Percentiles rank a stretch among this genome's conserved stretches.
These are phyloP conservation scores for Nannoperca obscura DNA, from an alignment of 2,797 vertebrate species.

Conservation along the genomic window DNA sequence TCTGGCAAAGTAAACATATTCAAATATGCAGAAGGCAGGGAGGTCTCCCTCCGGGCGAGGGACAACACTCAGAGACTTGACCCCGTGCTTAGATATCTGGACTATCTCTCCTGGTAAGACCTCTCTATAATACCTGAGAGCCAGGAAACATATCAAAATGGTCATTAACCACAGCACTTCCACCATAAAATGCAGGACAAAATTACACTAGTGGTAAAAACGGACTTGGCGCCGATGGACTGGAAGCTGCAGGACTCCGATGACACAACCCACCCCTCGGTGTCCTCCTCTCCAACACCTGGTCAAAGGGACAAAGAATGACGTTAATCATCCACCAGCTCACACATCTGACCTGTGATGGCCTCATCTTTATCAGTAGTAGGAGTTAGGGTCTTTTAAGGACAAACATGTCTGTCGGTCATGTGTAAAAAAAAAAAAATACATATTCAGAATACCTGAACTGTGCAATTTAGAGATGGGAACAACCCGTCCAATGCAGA, in stretches of 20 bases:
- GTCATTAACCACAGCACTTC: background rate
- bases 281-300: conserved; percentile 90
- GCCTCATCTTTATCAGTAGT: background rate
- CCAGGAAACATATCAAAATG: background rate
- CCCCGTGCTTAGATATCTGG: conserved; percentile 92
- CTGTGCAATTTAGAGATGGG: conserved; percentile 91
- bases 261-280: conserved; percentile 98
- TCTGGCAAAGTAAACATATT: conserved; percentile 99
- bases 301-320: conserved; percentile 27
- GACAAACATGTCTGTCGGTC: conserved; percentile 15
- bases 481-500: conserved; percentile 94
- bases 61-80: conserved; percentile 90
- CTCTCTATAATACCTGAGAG: conserved; percentile 93
- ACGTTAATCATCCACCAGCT: conserved; percentile 41
- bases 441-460: conserved; percentile 82
- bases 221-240: conserved; percentile 97
- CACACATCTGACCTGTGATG: conserved; percentile 35
- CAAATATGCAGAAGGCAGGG: conserved; percentile 98
- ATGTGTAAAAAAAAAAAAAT: background rate
- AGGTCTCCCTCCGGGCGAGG: conserved; percentile 90
- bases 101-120: conserved; percentile 97
- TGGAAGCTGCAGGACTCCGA: conserved; percentile 99
- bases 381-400: background rate
- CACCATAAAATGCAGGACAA: background rate
- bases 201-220: conserved; percentile 31